Conservation (phyloP, 1,140 invertebrate genomes). For the Oryctes rhinoceros region DNA sequence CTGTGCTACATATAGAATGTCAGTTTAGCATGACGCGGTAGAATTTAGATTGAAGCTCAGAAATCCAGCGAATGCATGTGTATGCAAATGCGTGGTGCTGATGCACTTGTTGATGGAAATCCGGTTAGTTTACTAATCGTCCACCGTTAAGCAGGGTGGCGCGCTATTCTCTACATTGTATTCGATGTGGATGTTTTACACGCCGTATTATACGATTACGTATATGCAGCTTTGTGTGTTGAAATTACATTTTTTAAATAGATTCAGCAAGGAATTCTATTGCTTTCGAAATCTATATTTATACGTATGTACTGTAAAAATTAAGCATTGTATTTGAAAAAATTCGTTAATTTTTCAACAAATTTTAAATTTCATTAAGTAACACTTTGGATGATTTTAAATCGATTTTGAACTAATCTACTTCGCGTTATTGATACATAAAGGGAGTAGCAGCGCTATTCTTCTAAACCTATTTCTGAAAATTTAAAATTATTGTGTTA, state of each 20-base stretch:
- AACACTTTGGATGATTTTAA: too few relatives aligned
- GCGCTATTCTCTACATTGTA: not conserved
- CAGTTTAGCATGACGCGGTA: not conserved
- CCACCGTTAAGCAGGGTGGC: not conserved
- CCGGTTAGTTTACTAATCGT: not conserved
- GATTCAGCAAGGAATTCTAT: not conserved
- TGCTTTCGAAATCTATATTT: not conserved
- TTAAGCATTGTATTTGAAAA: too few relatives aligned
- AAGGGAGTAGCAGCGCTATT: too few relatives aligned
- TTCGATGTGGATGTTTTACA: slow-evolving; percentile 15
- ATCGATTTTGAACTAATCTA: too few relatives aligned
- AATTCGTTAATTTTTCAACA: too few relatives aligned
- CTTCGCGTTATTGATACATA: too few relatives aligned
- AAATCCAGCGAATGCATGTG: not conserved
- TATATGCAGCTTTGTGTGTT: not conserved
- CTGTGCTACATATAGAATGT: not conserved
- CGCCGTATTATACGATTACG: not conserved
- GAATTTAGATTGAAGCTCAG: not conserved
- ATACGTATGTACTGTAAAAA: not conserved
- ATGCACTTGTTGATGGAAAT: slow-evolving; percentile 31
- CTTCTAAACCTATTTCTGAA: too few relatives aligned
- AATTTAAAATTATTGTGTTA: too few relatives aligned
- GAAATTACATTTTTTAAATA: not conserved
- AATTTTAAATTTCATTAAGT: too few relatives aligned
- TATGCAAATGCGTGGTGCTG: slow-evolving; percentile 8